Conservation (phyloP, 2,113 vertebrate genomes). For the Sylvietta virens region DNA sequence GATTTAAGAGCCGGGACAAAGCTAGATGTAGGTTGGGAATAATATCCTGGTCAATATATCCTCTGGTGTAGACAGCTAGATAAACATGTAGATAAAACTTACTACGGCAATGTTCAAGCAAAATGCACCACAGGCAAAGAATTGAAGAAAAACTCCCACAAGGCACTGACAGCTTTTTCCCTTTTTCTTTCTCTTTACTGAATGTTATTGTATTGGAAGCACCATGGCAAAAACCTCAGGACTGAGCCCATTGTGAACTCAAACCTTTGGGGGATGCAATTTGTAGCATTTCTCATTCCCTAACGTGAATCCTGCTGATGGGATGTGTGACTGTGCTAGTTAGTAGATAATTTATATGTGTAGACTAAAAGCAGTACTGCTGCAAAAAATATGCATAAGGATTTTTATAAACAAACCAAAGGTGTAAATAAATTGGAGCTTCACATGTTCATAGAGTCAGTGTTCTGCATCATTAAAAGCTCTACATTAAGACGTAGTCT, state of each 20-base stretch:
- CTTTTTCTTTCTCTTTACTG: background rate
- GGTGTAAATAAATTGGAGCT: slow-evolving; percentile 1
- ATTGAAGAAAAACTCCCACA: background rate
- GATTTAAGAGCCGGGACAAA: slow-evolving; percentile 37
- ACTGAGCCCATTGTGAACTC: background rate
- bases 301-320: rapidly evolving
- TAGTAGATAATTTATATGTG: background rate
- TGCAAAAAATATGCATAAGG: background rate
- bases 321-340: background rate
- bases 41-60: slow-evolving; percentile 37
- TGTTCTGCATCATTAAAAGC: background rate
- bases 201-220: background rate
- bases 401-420: slow-evolving; percentile 20
- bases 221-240: background rate
- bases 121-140: slow-evolving; percentile 6
- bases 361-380: background rate
- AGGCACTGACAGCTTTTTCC: background rate
- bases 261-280: background rate
- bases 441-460: background rate
- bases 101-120: background rate
- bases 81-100: slow-evolving; percentile 52
- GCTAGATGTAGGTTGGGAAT: background rate
- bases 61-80: slow-evolving; percentile 16
- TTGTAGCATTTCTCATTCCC: background rate
- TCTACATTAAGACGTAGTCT: background rate